Evolutionary conservation across 2,113 vertebrate genomes (phyloP).

Genomic region (cattle (Bos taurus)): DNA sequence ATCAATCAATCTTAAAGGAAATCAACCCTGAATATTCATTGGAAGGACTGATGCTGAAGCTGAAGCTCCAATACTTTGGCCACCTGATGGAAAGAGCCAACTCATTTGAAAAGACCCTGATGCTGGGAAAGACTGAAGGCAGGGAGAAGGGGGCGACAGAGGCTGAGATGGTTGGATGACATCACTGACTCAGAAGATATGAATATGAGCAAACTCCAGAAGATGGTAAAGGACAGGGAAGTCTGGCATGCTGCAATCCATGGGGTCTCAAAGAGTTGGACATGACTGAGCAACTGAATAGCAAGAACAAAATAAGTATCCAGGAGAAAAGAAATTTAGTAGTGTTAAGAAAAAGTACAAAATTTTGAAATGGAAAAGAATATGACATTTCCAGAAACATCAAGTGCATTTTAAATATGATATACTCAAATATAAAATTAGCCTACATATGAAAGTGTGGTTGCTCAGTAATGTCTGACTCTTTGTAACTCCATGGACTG

Average conservation of each 20-base stretch:
- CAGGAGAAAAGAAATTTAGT: not conserved
- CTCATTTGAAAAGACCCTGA: not conserved
- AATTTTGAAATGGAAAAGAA: not conserved
- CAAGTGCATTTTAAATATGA: not conserved
- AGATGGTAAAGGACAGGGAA: not conserved
- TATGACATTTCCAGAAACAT: not conserved
- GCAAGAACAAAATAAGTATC: not conserved
- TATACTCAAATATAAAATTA: not conserved
- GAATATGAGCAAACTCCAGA: not conserved
- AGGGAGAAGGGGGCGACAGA: accelerated
- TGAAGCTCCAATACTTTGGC: not conserved
- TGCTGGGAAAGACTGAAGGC: not conserved
- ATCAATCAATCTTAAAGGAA: not conserved
- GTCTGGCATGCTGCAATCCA: not conserved
- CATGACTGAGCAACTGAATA: not conserved
- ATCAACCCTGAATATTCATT: not conserved
- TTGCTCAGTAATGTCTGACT: not conserved
- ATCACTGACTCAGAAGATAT: not conserved
- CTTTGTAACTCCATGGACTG: not conserved
- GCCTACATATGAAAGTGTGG: not conserved
- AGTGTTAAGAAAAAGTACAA: not conserved
- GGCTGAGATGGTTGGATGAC: not conserved
- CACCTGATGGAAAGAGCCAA: not conserved
- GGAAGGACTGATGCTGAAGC: not conserved
- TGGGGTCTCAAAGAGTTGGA: not conserved